Conservation (phyloP, 2,888 invertebrate species). For the Lasioglossum marginatum region DNA sequence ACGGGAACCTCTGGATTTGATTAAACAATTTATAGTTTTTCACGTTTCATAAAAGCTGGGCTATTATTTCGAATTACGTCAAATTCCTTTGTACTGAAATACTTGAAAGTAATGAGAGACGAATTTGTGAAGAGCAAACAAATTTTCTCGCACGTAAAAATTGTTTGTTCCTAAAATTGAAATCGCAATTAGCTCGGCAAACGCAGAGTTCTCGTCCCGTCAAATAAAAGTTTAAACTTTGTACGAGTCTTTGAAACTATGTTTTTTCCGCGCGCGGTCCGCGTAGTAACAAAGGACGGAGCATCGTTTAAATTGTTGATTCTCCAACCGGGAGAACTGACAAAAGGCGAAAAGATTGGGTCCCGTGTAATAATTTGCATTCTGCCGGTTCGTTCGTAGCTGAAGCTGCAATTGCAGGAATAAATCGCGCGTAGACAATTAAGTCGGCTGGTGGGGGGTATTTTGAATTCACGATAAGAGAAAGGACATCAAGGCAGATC, state of each 20-base stretch:
- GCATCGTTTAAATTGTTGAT: conserved; percentile 13
- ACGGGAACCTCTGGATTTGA: not conserved
- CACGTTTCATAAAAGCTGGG: not conserved
- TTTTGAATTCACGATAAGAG: conserved; percentile 31
- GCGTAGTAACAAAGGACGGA: not conserved
- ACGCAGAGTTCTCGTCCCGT: not conserved
- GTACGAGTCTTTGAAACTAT: not conserved
- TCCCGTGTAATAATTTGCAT: not conserved
- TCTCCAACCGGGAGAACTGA: not conserved
- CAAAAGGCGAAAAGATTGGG: conserved; percentile 7
- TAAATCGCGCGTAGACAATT: conserved; percentile 39
- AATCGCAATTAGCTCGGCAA: conserved; percentile 6
- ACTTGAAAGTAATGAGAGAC: not conserved
- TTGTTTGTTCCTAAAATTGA: not conserved
- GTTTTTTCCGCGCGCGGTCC: not conserved
- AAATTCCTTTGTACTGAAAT: not conserved
- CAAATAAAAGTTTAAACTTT: not conserved
- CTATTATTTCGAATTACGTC: not conserved
- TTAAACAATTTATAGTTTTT: not conserved
- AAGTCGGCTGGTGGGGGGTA: not conserved
- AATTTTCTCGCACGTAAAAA: not conserved
- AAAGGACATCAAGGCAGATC: conserved; percentile 30
- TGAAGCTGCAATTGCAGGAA: conserved; percentile 25
- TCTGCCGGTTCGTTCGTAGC: not conserved
- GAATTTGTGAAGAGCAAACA: not conserved